Evolutionary conservation across 1,140 invertebrate species (phyloP).

Genomic region (Drosophila sturtevanti): DNA sequence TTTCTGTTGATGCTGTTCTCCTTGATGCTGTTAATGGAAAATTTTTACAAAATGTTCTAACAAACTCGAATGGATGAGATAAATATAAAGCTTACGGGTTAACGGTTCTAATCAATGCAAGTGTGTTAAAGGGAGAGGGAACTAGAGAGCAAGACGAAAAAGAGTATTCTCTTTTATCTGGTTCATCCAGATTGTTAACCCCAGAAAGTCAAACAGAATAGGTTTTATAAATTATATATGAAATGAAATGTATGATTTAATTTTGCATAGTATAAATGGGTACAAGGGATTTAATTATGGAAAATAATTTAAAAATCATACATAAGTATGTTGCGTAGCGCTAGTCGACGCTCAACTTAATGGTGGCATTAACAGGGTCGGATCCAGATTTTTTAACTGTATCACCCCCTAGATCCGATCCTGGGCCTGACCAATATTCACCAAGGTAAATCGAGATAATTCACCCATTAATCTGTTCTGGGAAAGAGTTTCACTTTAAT

Average conservation of each 20-base stretch:
- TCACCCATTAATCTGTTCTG: neutral
- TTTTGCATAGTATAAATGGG: no score
- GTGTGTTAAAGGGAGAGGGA: neutral
- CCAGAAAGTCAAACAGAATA: neutral
- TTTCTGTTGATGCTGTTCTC: conserved; percentile 36
- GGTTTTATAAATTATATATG: neutral
- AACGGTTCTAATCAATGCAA: neutral
- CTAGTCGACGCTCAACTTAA: no score
- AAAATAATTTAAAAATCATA: no score
- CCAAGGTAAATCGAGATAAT: no score
- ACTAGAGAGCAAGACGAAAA: neutral
- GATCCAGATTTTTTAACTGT: no score
- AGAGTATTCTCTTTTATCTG: no score
- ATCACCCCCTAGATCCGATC: no score
- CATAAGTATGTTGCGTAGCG: no score
- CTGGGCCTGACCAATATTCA: no score
- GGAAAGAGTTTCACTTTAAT: no score
- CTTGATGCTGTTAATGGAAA: conserved; percentile 35
- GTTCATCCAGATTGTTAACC: neutral
- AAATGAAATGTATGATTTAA: no score
- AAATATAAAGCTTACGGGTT: neutral
- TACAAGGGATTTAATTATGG: neutral
- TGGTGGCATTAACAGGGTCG: no score
- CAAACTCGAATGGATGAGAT: neutral
- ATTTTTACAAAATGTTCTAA: conserved; percentile 17